Conservation (phyloP, 1,140 invertebrate species). For the Harlomillsia oculata region DNA sequence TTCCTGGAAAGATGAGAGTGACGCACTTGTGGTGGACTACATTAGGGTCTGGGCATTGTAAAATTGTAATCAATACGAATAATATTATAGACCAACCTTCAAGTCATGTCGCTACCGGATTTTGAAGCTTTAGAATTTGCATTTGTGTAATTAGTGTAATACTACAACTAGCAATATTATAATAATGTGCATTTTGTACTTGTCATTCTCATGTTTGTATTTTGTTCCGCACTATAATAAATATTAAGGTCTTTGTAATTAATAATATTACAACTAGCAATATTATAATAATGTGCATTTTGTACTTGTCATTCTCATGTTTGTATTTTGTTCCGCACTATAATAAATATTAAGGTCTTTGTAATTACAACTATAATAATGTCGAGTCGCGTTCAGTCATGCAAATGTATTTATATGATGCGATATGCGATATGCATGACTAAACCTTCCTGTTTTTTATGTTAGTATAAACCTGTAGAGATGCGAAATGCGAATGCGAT, state of each 20-base stretch:
- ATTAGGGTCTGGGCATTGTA: constrained; percentile 44
- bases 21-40: constrained; percentile 52
- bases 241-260: neutral
- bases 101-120: neutral
- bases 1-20: constrained; percentile 48
- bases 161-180: neutral
- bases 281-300: neutral
- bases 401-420: too few relatives aligned
- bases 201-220: neutral
- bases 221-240: neutral
- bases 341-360: neutral
- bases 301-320: neutral
- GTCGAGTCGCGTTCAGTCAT: too few relatives aligned
- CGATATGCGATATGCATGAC: too few relatives aligned
- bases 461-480: too few relatives aligned
- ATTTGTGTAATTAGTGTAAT: too few relatives aligned
- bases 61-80: neutral
- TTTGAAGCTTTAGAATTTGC: too few relatives aligned
- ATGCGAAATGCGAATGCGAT: too few relatives aligned
- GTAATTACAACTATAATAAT: neutral
- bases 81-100: neutral
- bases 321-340: neutral
- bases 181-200: neutral
- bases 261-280: neutral
- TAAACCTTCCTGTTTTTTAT: too few relatives aligned